Conservation (phyloP, 2,797 vertebrate genomes). For the Hephaestus fuliginosus region DNA sequence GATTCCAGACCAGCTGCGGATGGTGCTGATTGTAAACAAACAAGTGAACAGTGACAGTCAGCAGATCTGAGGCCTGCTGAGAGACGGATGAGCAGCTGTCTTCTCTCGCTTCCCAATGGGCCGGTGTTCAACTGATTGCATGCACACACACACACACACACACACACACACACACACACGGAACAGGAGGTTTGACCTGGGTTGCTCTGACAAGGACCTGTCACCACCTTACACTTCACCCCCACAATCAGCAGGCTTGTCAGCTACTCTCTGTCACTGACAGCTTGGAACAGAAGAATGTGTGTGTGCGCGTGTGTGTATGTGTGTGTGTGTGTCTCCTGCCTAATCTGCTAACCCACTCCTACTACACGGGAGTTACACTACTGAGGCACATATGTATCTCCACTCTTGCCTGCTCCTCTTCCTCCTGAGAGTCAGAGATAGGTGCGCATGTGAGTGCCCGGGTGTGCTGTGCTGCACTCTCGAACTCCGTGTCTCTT, state of each 20-base stretch:
- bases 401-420: constrained; percentile 41
- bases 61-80: constrained; percentile 68
- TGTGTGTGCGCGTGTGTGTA: constrained; percentile 27
- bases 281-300: constrained; percentile 51
- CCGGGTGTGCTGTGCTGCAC: constrained; percentile 3
- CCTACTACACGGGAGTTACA: constrained; percentile 33
- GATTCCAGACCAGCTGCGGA: constrained; percentile 71
- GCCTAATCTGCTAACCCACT: constrained; percentile 59
- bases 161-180: constrained; percentile 11
- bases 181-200: constrained; percentile 47
- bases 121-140: constrained; percentile 13
- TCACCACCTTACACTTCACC: constrained; percentile 61
- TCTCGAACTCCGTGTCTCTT: constrained; percentile 26
- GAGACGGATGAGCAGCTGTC: constrained; percentile 67
- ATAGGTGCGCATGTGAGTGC: neutral
- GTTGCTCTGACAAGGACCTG: constrained; percentile 60
- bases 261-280: constrained; percentile 59
- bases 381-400: constrained; percentile 46
- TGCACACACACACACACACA: neutral
- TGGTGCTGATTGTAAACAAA: constrained; percentile 69
- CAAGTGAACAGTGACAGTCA: constrained; percentile 61
- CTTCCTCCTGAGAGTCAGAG: constrained; percentile 38
- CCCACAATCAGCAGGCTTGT: constrained; percentile 66
- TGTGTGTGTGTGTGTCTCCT: constrained; percentile 21
- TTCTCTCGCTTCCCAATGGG: constrained; percentile 16